Evolutionary conservation across 2,797 vertebrate genomes (phyloP).

Genomic region (Phataginus tetradactyla): DNA sequence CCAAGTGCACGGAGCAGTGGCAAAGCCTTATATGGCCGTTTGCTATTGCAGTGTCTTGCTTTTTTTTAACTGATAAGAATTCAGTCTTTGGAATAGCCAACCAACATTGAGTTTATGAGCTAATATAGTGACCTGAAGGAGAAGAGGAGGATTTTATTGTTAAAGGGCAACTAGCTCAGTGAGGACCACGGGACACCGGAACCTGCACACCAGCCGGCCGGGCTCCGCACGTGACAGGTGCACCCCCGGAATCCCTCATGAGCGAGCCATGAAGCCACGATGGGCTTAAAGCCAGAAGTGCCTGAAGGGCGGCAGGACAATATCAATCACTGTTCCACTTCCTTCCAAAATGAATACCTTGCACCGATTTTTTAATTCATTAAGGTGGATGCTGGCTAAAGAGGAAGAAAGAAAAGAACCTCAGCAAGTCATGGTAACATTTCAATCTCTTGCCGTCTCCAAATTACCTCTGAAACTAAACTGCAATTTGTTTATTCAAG

Average conservation of each 20-base stretch:
- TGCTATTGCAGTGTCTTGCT: neutral
- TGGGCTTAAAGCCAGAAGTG: neutral
- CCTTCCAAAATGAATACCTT: neutral
- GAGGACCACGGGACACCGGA: neutral
- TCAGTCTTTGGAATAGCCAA: conserved; percentile 20
- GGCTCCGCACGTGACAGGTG: neutral
- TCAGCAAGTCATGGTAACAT: neutral
- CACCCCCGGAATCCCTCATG: neutral
- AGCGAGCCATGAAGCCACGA: neutral
- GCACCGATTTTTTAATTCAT: neutral
- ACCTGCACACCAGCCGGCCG: neutral
- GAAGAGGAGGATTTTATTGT: neutral
- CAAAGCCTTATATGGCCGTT: neutral
- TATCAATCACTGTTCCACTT: neutral
- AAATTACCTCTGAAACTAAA: conserved; percentile 73
- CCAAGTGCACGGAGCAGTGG: neutral
- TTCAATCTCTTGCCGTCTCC: neutral
- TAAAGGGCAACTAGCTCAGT: neutral
- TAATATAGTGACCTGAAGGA: neutral
- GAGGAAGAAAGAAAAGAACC: neutral
- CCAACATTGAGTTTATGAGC: conserved; percentile 8
- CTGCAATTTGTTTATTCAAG: conserved; percentile 58
- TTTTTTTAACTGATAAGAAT: neutral
- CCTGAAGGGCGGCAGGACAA: too few species aligned
- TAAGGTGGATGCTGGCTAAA: neutral